Conservation (phyloP, 64 coral and sea anemone species). For the Montipora sp. region DNA sequence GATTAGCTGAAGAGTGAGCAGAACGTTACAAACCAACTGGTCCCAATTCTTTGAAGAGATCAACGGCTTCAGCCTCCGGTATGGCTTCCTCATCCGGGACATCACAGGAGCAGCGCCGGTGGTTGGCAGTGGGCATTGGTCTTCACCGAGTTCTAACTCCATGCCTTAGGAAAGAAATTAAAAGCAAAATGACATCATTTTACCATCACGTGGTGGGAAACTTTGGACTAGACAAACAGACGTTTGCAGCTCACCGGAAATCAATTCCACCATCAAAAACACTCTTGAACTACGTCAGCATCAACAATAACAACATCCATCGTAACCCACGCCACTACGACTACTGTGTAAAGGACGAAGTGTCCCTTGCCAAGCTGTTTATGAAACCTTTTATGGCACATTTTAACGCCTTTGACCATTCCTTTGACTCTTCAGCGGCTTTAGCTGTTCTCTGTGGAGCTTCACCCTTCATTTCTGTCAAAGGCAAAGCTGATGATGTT, state of each 20-base stretch:
- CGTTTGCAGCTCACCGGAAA: neutral
- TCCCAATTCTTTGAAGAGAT: too few species aligned
- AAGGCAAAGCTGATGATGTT: neutral
- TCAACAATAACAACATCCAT: neutral
- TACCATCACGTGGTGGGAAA: neutral
- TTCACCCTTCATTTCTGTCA: neutral
- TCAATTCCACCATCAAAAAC: neutral
- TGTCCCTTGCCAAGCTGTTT: neutral
- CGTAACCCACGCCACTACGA: neutral
- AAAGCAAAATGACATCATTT: neutral
- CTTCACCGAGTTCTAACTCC: neutral
- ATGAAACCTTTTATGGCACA: neutral
- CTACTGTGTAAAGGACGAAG: conserved; percentile 5
- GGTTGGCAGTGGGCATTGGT: neutral
- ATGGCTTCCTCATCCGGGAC: neutral
- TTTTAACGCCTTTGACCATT: neutral
- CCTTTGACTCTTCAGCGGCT: neutral
- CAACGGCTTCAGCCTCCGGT: too few species aligned
- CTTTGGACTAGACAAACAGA: neutral
- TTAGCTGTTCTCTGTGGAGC: neutral
- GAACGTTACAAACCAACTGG: too few species aligned
- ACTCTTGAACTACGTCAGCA: neutral
- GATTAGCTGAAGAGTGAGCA: too few species aligned
- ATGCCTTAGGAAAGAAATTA: neutral
- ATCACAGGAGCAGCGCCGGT: neutral